Percentiles rank a stretch among this genome's conserved stretches.
These are phyloP conservation scores for Rhea americana DNA, from an alignment of 2,113 vertebrate genomes.

Conservation along the genomic window DNA sequence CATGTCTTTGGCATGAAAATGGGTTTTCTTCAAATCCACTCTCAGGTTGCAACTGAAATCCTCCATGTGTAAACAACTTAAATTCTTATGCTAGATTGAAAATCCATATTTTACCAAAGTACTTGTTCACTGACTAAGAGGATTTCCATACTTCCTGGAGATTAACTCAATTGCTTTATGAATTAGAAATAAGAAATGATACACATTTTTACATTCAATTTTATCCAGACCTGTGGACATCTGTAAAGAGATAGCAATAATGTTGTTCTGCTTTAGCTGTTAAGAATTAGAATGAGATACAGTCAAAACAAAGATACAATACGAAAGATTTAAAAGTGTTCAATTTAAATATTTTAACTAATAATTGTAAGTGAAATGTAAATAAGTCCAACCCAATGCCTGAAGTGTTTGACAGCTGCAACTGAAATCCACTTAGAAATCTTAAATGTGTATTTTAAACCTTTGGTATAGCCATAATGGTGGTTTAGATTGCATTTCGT, in stretches of 20 bases:
- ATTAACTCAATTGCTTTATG: background rate
- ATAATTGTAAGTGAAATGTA: background rate
- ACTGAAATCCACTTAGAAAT: background rate
- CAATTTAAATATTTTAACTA: background rate
- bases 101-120: background rate
- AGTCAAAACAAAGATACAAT: background rate
- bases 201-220: background rate
- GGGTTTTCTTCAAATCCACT: background rate
- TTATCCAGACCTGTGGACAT: background rate
- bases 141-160: background rate
- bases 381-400: background rate
- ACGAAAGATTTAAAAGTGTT: background rate
- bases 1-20: background rate
- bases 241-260: background rate
- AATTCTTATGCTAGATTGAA: constrained; percentile 2
- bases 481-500: background rate
- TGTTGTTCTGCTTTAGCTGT: background rate
- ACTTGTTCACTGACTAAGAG: background rate
- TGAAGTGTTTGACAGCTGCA: background rate
- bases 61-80: background rate
- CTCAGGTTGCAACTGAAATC: background rate
- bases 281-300: background rate
- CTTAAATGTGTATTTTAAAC: background rate
- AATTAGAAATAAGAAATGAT: background rate
- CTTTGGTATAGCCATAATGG: background rate